A percentile compares a stretch with the other conserved stretches of the same genome.
Conservation (phyloP, 2,888 invertebrate genomes). For the Hermaeophaga mercurialis region DNA sequence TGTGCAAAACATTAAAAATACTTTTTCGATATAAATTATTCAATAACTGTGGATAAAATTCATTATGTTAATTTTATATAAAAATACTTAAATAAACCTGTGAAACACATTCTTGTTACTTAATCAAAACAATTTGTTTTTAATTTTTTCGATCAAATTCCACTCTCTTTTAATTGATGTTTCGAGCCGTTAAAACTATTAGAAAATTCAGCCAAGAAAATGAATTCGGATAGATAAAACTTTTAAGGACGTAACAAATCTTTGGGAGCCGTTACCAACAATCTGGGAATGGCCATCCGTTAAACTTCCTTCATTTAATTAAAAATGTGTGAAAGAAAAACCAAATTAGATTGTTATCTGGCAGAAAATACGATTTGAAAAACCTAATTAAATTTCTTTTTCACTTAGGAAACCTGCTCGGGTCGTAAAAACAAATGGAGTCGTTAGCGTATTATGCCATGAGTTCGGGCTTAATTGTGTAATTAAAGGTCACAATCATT, state of each 20-base stretch:
- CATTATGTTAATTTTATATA: too few relatives aligned
- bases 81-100: too few relatives aligned
- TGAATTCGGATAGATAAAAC: slow-evolving; percentile 18
- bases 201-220: slow-evolving; percentile 16
- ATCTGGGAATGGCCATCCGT: slow-evolving; percentile 22
- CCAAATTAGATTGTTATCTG: slow-evolving; percentile 36
- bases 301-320: slow-evolving; percentile 30
- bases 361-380: slow-evolving; percentile 33
- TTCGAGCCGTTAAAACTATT: neutral
- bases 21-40: too few relatives aligned
- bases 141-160: too few relatives aligned
- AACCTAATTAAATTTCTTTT: slow-evolving; percentile 36
- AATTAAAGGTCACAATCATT: slow-evolving; percentile 29
- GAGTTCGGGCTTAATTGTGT: slow-evolving; percentile 31
- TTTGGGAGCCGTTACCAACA: slow-evolving; percentile 16
- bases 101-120: too few relatives aligned
- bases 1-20: too few relatives aligned
- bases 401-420: slow-evolving; percentile 31
- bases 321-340: slow-evolving; percentile 34
- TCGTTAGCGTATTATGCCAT: slow-evolving; percentile 30
- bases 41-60: too few relatives aligned
- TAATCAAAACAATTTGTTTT: too few relatives aligned
- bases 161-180: too few relatives aligned
- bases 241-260: slow-evolving; percentile 22
- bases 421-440: slow-evolving; percentile 34